Evolutionary conservation across 2,888 invertebrate genomes (phyloP).

Genomic region (Calliphora vomitoria): DNA sequence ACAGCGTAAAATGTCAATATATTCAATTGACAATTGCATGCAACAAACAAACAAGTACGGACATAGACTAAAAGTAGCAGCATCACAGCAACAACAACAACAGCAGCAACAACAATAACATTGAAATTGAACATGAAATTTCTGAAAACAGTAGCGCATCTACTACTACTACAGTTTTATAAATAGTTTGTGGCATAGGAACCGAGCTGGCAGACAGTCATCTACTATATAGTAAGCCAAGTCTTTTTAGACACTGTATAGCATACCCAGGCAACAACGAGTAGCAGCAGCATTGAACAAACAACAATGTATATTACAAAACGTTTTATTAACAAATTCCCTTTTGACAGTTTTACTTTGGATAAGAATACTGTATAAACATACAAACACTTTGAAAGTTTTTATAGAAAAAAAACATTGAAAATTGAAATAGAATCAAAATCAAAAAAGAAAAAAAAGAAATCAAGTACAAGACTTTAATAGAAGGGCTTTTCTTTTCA

Average conservation of each 20-base stretch:
- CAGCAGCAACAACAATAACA: conserved; percentile 54
- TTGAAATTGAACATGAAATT: conserved; percentile 63
- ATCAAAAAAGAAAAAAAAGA: conserved; percentile 19
- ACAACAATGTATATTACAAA: conserved; percentile 67
- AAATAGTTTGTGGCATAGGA: conserved; percentile 12
- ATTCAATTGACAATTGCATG: conserved; percentile 74
- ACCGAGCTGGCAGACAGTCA: neutral
- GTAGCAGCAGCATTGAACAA: conserved; percentile 23
- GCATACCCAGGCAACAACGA: conserved; percentile 31
- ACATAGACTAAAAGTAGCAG: conserved; percentile 27
- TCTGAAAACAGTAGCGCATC: conserved; percentile 61
- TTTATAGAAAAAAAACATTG: conserved; percentile 19
- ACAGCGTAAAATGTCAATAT: conserved; percentile 74
- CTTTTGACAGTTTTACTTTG: conserved; percentile 71
- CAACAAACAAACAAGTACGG: conserved; percentile 48
- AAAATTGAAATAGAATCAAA: neutral
- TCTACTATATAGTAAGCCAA: neutral
- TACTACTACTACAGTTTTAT: conserved; percentile 16
- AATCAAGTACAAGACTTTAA: conserved; percentile 55
- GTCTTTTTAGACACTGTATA: neutral
- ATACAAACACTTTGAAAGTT: conserved; percentile 25
- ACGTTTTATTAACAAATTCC: conserved; percentile 73
- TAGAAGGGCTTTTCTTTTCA: conserved; percentile 57
- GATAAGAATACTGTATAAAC: conserved; percentile 12
- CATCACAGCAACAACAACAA: conserved; percentile 32